Conservation (phyloP, 2,888 invertebrate species). For the Neoascia interrupta region DNA sequence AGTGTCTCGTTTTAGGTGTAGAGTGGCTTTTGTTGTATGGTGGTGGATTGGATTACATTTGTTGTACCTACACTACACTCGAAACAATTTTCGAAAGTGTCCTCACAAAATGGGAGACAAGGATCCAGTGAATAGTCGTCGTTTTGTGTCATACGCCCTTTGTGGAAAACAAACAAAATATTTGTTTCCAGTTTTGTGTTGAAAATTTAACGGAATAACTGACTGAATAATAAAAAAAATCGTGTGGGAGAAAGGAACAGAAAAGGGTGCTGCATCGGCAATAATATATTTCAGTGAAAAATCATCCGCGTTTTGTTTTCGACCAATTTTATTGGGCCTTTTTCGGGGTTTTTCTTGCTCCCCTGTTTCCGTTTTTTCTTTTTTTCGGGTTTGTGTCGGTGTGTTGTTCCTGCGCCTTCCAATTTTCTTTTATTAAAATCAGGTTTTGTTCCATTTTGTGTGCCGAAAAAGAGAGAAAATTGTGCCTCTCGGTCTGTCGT, state of each 20-base stretch:
- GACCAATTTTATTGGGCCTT: slow-evolving; percentile 9
- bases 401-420: slow-evolving; percentile 18
- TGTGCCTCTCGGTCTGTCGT: slow-evolving; percentile 17
- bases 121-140: slow-evolving; percentile 1
- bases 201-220: background rate
- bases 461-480: slow-evolving; percentile 29
- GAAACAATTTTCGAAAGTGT: background rate
- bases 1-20: background rate
- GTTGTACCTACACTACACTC: background rate
- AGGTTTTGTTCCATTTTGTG: slow-evolving; percentile 29
- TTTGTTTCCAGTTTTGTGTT: background rate
- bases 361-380: background rate
- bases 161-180: slow-evolving; percentile 4
- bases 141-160: slow-evolving; percentile 6
- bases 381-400: slow-evolving; percentile 9
- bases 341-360: slow-evolving; percentile 9
- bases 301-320: slow-evolving; percentile 28
- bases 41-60: slow-evolving; percentile 20
- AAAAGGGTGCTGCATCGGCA: slow-evolving; percentile 20
- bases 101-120: background rate
- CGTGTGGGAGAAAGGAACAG: background rate
- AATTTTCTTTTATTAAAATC: slow-evolving; percentile 1
- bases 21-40: slow-evolving; percentile 7
- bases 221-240: background rate
- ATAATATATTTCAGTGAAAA: too few relatives aligned